Conservation (phyloP, 2,113 vertebrate genomes). For the Sinocyclocheilus maitianheensis region DNA sequence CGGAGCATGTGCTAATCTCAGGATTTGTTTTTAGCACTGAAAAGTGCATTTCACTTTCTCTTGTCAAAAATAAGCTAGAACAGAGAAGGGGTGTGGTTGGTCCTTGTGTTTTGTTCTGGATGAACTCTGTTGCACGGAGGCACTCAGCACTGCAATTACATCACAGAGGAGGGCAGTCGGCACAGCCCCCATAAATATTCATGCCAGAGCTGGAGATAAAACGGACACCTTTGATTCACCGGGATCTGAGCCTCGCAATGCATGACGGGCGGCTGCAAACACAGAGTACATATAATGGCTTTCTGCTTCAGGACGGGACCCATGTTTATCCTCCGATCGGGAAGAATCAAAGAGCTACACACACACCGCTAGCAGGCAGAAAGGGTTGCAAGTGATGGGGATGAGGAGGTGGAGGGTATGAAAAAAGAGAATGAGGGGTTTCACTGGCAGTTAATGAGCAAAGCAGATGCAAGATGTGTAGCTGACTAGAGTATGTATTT, state of each 20-base stretch:
- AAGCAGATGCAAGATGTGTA: neutral
- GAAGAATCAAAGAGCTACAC: constrained; percentile 67
- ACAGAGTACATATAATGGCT: constrained; percentile 69
- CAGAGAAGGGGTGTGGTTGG: constrained; percentile 50
- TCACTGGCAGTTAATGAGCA: neutral
- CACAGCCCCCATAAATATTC: constrained; percentile 73
- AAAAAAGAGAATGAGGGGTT: neutral
- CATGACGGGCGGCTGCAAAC: constrained; percentile 71
- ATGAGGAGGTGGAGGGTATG: neutral
- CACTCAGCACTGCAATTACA: constrained; percentile 72
- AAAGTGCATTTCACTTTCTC: constrained; percentile 2
- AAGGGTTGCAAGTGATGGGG: constrained; percentile 27
- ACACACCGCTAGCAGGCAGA: constrained; percentile 28
- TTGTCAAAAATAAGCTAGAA: constrained; percentile 52
- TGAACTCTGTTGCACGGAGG: constrained; percentile 59
- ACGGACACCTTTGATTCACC: constrained; percentile 71
- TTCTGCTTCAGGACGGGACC: constrained; percentile 62
- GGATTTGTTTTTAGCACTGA: neutral
- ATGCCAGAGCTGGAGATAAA: constrained; percentile 68
- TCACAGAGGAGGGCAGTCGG: constrained; percentile 64
- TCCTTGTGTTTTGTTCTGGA: constrained; percentile 58
- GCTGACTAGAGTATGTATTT: constrained; percentile 12
- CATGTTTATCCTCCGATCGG: constrained; percentile 53
- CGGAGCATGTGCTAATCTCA: neutral
- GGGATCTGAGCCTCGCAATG: constrained; percentile 67